phyloP scores from a whole-genome alignment of 2,113 vertebrate genomes.

The Pteruthius melanotis region DNA sequence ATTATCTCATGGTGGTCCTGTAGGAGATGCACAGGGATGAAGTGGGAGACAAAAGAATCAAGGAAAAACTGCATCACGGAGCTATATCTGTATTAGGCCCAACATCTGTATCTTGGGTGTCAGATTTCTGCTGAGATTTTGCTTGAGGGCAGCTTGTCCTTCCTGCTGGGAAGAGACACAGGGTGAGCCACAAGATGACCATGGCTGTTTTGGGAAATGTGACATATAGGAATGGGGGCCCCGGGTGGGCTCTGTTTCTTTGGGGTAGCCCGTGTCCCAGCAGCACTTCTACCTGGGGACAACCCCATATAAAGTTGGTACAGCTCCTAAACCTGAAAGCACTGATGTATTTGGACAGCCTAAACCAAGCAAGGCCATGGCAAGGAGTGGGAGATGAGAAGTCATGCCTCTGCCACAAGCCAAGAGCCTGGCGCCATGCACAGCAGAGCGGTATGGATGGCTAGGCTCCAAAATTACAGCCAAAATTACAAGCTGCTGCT shows the following conservation, averaged over 20 bases:
- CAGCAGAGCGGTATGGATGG: background rate
- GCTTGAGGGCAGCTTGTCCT: background rate
- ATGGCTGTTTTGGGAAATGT: background rate
- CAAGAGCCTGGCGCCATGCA: accelerated
- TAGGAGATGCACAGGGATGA: background rate
- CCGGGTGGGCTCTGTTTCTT: accelerated
- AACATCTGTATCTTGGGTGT: background rate
- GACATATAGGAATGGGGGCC: accelerated
- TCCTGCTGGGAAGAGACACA: background rate
- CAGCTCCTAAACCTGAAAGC: background rate
- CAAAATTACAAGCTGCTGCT: background rate
- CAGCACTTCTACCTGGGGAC: background rate
- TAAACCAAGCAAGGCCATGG: background rate
- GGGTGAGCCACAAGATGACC: background rate
- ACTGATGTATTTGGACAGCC: background rate
- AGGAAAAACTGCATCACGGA: background rate
- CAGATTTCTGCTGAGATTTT: background rate
- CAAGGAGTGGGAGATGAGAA: background rate
- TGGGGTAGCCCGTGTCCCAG: background rate
- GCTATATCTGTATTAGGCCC: background rate
- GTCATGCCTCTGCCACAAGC: background rate
- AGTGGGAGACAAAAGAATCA: background rate
- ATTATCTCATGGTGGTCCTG: background rate
- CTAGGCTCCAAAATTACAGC: background rate
- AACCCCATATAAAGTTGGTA: background rate